Percentiles rank a stretch among this genome's conserved stretches.
phyloP scores from a whole-genome alignment of 2,888 invertebrate genomes.

The Cephus pulcher region DNA sequence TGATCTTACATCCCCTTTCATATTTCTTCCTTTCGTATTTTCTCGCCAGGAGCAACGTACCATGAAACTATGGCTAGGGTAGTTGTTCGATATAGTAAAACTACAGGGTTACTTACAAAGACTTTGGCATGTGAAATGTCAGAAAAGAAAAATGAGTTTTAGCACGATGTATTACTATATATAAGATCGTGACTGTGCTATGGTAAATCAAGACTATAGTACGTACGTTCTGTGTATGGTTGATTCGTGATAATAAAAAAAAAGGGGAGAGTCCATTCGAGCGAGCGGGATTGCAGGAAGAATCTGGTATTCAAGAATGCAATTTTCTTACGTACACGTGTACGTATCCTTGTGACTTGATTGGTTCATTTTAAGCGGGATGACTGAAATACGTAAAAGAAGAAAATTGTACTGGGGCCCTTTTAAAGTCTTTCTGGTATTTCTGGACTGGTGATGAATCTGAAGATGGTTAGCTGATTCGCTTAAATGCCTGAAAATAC shows the following conservation, averaged over 20 bases:
- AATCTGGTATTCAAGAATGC: not conserved
- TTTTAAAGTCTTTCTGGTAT: not conserved
- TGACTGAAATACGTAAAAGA: not conserved
- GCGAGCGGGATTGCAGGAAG: not conserved
- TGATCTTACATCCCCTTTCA: constrained; percentile 7
- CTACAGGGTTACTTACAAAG: not conserved
- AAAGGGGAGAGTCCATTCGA: not conserved
- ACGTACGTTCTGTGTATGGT: not conserved
- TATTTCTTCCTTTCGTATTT: constrained; percentile 24
- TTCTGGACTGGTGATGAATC: not conserved
- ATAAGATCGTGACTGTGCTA: not conserved
- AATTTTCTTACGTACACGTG: not conserved
- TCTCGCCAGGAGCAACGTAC: constrained; percentile 36
- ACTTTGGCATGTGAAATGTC: not conserved
- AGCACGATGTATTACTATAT: not conserved
- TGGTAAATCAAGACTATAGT: not conserved
- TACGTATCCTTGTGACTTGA: not conserved
- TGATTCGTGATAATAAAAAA: not conserved
- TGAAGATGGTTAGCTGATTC: not conserved
- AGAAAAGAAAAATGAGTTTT: not conserved
- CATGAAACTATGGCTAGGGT: constrained; percentile 39
- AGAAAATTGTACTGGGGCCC: not conserved
- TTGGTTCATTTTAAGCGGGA: not conserved
- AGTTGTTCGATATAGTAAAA: not conserved
- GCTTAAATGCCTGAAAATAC: not conserved